Percentiles rank a stretch among this genome's conserved stretches.
Conservation (phyloP, 2,113 vertebrate genomes). For the Paradisaea rubra region DNA sequence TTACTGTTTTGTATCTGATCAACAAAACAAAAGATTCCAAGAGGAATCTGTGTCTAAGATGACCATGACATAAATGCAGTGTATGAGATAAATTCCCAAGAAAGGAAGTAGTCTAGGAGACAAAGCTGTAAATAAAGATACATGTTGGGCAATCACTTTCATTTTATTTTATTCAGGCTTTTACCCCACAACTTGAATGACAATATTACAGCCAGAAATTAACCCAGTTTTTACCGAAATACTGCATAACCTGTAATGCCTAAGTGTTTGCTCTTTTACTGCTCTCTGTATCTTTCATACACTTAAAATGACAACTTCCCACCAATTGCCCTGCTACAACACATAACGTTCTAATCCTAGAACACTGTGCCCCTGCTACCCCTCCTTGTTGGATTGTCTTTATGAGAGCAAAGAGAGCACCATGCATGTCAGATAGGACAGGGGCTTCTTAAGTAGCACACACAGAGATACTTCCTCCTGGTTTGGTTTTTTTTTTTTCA, state of each 20-base stretch:
- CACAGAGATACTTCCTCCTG: neutral
- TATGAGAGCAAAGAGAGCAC: neutral
- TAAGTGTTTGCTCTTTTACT: neutral
- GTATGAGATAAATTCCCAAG: neutral
- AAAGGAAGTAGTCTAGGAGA: neutral
- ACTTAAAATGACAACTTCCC: neutral
- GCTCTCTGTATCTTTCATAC: neutral
- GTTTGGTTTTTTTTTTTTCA: neutral
- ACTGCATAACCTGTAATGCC: neutral
- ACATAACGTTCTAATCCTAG: neutral
- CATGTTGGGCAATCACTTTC: rapidly evolving
- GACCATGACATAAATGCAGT: neutral
- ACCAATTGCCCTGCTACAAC: neutral
- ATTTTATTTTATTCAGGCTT: neutral
- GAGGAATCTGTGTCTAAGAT: neutral
- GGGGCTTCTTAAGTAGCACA: neutral
- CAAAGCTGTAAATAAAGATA: neutral
- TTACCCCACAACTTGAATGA: neutral
- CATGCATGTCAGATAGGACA: rapidly evolving
- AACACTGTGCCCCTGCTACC: neutral
- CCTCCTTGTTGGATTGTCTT: neutral
- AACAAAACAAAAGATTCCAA: neutral
- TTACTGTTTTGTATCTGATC: neutral
- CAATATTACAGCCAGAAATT: neutral
- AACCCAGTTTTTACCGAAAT: neutral